Conservation (phyloP, 2,888 invertebrate genomes). For the Callinectes sapidus region DNA sequence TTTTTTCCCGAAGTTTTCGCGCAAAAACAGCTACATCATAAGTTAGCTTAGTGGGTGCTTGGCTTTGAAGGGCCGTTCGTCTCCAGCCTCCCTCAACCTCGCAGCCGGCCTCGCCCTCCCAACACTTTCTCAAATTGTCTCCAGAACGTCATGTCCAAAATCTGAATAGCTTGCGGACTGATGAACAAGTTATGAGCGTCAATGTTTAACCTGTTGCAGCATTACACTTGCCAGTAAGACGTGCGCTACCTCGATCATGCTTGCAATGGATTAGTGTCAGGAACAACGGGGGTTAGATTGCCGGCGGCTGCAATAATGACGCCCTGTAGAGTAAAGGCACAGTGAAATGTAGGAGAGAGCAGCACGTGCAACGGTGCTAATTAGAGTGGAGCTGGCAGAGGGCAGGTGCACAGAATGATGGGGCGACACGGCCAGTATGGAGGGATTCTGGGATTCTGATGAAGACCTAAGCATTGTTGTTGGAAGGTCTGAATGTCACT, state of each 20-base stretch:
- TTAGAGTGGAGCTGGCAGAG: neutral
- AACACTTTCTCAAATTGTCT: slow-evolving; percentile 2
- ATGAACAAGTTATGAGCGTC: neutral
- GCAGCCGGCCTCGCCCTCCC: neutral
- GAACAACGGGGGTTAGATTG: neutral
- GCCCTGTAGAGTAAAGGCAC: neutral
- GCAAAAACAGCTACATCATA: neutral
- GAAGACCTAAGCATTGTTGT: neutral
- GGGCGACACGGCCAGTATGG: neutral
- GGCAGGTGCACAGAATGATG: neutral
- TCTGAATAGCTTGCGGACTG: neutral
- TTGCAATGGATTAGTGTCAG: neutral
- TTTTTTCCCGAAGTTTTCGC: neutral
- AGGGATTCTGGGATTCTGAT: neutral
- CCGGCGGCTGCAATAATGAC: neutral
- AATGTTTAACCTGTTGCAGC: neutral
- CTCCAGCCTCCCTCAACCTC: neutral
- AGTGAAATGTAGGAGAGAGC: neutral
- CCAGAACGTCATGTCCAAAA: neutral
- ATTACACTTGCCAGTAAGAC: neutral
- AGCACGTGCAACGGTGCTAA: neutral
- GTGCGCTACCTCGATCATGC: neutral
- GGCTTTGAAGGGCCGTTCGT: slow-evolving; percentile 1
- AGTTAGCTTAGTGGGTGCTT: slow-evolving; percentile 4
- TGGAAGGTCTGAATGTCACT: neutral